phyloP scores from a whole-genome alignment of 2,113 vertebrate genomes.

The Tiliqua scincoides region DNA sequence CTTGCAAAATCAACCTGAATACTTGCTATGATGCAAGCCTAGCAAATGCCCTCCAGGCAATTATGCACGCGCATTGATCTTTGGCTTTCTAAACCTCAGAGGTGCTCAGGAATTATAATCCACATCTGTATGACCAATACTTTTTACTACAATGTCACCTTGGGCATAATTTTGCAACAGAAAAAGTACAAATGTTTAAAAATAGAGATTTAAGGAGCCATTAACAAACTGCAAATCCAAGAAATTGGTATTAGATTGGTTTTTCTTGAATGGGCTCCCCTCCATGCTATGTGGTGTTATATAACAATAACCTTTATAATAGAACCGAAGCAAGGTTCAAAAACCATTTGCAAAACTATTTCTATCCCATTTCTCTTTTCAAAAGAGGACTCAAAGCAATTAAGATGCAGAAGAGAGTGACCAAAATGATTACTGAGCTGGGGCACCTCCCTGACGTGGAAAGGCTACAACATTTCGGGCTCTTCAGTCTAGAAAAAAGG shows the following conservation, averaged over 20 bases:
- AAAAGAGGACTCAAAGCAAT: not conserved
- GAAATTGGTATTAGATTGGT: not conserved
- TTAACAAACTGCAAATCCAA: not conserved
- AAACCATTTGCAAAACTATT: not conserved
- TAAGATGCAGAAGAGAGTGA: no score
- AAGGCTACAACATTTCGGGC: no score
- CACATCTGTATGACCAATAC: not conserved
- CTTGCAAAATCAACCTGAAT: not conserved
- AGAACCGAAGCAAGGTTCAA: not conserved
- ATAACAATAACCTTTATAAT: no score
- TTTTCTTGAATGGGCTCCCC: not conserved
- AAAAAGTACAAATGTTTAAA: no score
- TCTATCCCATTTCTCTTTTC: no score
- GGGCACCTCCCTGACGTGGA: no score
- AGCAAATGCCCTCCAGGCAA: not conserved
- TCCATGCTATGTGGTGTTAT: not conserved
- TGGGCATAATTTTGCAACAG: no score
- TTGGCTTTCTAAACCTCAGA: not conserved
- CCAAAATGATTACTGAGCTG: no score
- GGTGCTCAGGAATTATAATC: not conserved
- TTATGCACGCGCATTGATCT: not conserved
- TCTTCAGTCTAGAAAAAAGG: no score
- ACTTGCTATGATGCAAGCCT: not conserved
- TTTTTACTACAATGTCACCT: no score
- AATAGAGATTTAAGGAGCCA: not conserved